Evolutionary conservation across 2,113 vertebrate genomes (phyloP), one percentile per base, ranked within the genome.

Genomic region (Paradoxurus hermaphroditus): DNA sequence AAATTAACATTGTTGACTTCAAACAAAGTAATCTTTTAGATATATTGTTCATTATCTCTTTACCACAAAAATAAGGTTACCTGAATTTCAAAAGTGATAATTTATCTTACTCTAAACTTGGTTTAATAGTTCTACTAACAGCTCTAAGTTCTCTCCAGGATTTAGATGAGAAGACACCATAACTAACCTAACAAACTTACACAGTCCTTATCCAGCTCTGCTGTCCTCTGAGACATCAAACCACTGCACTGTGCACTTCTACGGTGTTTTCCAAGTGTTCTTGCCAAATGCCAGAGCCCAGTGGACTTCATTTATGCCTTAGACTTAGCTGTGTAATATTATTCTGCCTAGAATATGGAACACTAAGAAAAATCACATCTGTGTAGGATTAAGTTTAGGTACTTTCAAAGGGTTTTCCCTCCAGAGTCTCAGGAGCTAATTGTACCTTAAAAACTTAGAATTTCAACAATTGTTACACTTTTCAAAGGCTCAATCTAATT

Each of bases 351-450:
- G 68, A 95, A 51, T 65, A 62, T 15, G 31, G 34, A 90, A 85
- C 53, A 72, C 14, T 79, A 79, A 46, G 53, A 73, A 97, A 95
- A 95, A 46, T 41, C 51, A 79, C 34, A 79, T 56, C 56, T 65
- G 36, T 73, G 81, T 81, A 59, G 81, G 53, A 25, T 41, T 49
- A 68, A n/a, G 5, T 9, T 90, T 23, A 81, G 39, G 27, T 10
- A 51, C 62, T 89, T 92, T 63, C 14, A n/a, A 49, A 90, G 65
- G 68, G 19, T 83, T 95, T 73, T 97, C 73, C 94, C 53, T 78
- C 23, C 11, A 78, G 44, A 73, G 25, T 72, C 18, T 75, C 5
- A 27, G 16, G 3, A 53, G 70, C n/a, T 94, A 39, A 72, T 53
- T 82, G 36, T 10, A 63, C 49, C 18, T 83, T 53, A 27, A 75